Conservation (phyloP, 1,140 invertebrate genomes). For the Chlorops oryzae region DNA sequence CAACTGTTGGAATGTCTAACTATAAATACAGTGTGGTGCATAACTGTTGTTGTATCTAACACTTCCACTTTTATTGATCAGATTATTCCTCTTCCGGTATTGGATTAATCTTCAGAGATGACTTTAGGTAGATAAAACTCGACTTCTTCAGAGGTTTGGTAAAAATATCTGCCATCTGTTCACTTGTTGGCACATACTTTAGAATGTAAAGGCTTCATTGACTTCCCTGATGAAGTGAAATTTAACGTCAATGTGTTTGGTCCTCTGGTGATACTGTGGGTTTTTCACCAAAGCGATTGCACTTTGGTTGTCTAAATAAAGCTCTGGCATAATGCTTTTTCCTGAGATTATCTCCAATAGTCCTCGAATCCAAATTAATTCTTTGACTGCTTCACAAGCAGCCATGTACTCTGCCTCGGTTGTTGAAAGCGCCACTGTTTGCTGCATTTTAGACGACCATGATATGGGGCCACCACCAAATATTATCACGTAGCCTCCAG, state of each 20-base stretch:
- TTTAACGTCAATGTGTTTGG: slow-evolving; percentile 23
- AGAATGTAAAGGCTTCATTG: slow-evolving; percentile 14
- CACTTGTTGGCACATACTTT: slow-evolving; percentile 14
- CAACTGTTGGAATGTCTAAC: too few relatives aligned
- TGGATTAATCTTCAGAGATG: too few relatives aligned
- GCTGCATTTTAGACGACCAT: slow-evolving; percentile 44
- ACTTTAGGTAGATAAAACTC: too few relatives aligned
- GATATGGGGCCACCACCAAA: slow-evolving; percentile 28
- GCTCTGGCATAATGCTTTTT: background rate
- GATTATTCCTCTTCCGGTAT: too few relatives aligned
- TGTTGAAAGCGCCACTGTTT: slow-evolving; percentile 32
- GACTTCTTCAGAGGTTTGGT: too few relatives aligned
- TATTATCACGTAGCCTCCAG: slow-evolving; percentile 28
- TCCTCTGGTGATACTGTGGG: slow-evolving; percentile 13
- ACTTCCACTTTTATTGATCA: too few relatives aligned
- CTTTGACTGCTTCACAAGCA: slow-evolving; percentile 25
- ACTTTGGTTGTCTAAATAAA: slow-evolving; percentile 22
- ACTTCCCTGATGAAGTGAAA: slow-evolving; percentile 21
- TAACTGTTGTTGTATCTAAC: too few relatives aligned
- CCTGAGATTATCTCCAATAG: slow-evolving; percentile 20
- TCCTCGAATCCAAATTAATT: too few relatives aligned
- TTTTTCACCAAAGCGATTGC: slow-evolving; percentile 18
- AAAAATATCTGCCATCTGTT: slow-evolving; percentile 26
- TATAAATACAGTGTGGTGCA: too few relatives aligned
- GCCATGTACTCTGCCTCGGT: slow-evolving; percentile 48